A percentile compares a stretch with the other conserved stretches of the same genome.
Evolutionary conservation across 2,888 invertebrate genomes (phyloP).

Genomic region (Thymelicus acteon): DNA sequence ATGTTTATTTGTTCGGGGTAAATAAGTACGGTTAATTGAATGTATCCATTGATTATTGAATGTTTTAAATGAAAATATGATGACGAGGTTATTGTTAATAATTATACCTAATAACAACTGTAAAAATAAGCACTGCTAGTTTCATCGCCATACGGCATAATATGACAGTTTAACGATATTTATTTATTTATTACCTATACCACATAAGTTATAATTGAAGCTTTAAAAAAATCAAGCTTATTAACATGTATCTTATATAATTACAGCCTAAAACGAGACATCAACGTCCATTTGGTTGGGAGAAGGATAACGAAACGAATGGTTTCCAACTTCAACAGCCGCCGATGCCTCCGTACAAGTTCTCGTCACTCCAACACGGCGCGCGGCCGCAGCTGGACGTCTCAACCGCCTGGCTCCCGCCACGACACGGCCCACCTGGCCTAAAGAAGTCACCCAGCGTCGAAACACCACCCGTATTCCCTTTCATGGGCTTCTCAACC

Average conservation of each 20-base stretch:
- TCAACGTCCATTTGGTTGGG: conserved; percentile 91
- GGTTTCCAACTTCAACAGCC: conserved; percentile 82
- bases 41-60: too few relatives aligned
- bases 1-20: too few relatives aligned
- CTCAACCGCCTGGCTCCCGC: conserved; percentile 75
- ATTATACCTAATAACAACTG: too few relatives aligned
- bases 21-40: too few relatives aligned
- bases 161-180: too few relatives aligned
- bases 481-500: conserved; percentile 80
- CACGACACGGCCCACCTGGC: conserved; percentile 58
- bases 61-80: too few relatives aligned
- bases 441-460: conserved; percentile 73
- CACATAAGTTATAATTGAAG: conserved; percentile 5
- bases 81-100: too few relatives aligned
- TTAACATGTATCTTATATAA: neutral
- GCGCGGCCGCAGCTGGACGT: conserved; percentile 66
- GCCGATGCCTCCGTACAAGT: conserved; percentile 86
- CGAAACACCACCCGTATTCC: conserved; percentile 75
- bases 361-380: conserved; percentile 88
- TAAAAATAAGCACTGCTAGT: too few relatives aligned
- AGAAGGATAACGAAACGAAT: conserved; percentile 77
- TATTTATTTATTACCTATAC: too few relatives aligned
- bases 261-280: conserved; percentile 90
- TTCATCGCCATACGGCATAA: too few relatives aligned
- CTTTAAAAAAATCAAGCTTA: neutral